Conservation (phyloP, 2,797 vertebrate species). For the Xerus rutilus region DNA sequence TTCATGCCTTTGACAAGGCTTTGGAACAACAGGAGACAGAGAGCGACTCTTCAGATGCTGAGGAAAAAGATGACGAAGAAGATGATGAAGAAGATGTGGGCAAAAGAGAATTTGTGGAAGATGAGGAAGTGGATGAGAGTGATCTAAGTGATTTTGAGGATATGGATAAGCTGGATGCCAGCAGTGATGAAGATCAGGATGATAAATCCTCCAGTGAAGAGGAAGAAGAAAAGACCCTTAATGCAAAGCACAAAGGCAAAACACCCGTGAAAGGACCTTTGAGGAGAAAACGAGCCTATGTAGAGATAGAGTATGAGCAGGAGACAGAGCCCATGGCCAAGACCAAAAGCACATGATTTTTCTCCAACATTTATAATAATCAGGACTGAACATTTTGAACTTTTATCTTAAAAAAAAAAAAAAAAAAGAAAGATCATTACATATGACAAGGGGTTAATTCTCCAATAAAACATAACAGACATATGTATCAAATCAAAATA, state of each 20-base stretch:
- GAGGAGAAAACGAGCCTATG: conserved; percentile 92
- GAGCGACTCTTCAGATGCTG: conserved; percentile 91
- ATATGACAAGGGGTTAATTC: too few species aligned
- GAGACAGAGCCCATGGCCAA: conserved; percentile 92
- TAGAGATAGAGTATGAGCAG: conserved; percentile 96
- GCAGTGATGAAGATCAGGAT: conserved; percentile 91
- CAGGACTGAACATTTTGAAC: neutral
- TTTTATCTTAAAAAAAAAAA: neutral
- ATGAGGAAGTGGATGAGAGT: conserved; percentile 94
- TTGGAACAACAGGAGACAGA: conserved; percentile 94
- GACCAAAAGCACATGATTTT: conserved; percentile 87
- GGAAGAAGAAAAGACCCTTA: conserved; percentile 83
- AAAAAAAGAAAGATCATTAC: too few species aligned
- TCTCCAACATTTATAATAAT: neutral
- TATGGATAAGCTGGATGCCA: conserved; percentile 94
- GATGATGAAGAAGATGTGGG: conserved; percentile 89
- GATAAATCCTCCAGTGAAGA: conserved; percentile 81
- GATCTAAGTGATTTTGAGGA: conserved; percentile 99
- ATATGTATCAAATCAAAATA: too few species aligned
- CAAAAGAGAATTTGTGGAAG: conserved; percentile 94
- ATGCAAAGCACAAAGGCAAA: conserved; percentile 92
- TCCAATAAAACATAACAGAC: too few species aligned
- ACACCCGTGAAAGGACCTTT: conserved; percentile 90
- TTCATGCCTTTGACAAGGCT: conserved; percentile 97
- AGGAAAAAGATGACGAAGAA: conserved; percentile 87